Evolutionary conservation across 2,113 vertebrate genomes (phyloP).

Genomic region (Geothlypis trichas): DNA sequence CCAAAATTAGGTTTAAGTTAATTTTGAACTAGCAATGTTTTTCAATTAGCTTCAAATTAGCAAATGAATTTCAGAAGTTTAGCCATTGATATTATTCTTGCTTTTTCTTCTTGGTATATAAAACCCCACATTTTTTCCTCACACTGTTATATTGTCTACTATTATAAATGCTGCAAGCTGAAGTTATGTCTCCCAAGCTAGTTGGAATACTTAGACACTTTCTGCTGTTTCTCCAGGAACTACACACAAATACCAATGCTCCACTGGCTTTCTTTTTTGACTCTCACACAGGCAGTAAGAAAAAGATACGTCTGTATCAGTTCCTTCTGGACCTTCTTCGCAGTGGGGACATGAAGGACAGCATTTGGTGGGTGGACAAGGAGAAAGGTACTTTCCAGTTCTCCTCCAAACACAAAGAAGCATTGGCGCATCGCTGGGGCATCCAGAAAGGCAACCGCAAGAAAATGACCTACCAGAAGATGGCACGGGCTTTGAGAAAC

Average conservation of each 20-base stretch:
- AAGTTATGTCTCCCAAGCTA: neutral
- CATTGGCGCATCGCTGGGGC: slow-evolving; percentile 93
- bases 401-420: slow-evolving; percentile 99
- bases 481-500: slow-evolving; percentile 97
- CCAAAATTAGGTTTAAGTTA: neutral
- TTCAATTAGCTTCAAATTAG: neutral
- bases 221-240: neutral
- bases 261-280: neutral
- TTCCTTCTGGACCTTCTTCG: slow-evolving; percentile 96
- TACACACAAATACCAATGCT: neutral
- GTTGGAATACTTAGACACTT: neutral
- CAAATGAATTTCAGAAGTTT: neutral
- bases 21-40: neutral
- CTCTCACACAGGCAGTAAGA: slow-evolving; percentile 87
- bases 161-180: neutral
- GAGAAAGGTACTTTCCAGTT: slow-evolving; percentile 99
- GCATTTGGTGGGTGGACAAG: slow-evolving; percentile 99
- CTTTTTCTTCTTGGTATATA: neutral
- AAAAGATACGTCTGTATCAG: slow-evolving; percentile 98
- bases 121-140: neutral
- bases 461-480: slow-evolving; percentile 99
- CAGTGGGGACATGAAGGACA: slow-evolving; percentile 97
- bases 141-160: neutral
- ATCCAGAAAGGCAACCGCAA: slow-evolving; percentile 98
- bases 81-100: neutral